Percentiles rank a stretch among this genome's conserved stretches.
Evolutionary conservation across 1,140 invertebrate species (phyloP).

Genomic region (Rhyzopertha dominica): DNA sequence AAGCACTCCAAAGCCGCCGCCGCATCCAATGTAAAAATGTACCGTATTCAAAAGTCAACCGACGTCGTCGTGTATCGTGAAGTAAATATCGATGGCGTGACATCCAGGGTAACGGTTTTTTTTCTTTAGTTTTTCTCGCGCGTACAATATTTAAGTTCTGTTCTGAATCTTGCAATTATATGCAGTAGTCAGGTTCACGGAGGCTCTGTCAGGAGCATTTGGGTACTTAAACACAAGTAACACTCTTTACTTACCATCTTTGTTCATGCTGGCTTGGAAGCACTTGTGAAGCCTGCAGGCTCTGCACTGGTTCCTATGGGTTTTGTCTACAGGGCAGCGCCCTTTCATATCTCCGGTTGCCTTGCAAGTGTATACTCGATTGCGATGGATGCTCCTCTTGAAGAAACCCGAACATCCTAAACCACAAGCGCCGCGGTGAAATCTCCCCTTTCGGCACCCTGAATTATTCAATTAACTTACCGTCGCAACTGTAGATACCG

Average conservation of each 20-base stretch:
- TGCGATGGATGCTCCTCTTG: conserved; percentile 93
- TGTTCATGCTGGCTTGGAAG: conserved; percentile 97
- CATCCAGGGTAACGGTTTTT: too few species aligned
- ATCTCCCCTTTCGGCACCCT: too few species aligned
- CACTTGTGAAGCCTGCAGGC: conserved; percentile 95
- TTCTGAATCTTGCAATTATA: background rate
- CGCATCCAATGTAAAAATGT: too few species aligned
- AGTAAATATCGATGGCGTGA: too few species aligned
- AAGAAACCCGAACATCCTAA: conserved; percentile 95
- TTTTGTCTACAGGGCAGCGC: conserved; percentile 93
- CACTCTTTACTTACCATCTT: conserved; percentile 80
- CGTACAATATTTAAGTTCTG: background rate
- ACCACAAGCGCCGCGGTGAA: too few species aligned
- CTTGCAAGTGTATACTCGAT: conserved; percentile 94
- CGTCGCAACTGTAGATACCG: conserved; percentile 95
- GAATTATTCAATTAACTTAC: conserved; percentile 68
- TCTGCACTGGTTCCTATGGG: conserved; percentile 94
- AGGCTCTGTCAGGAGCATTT: too few species aligned
- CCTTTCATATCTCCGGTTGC: conserved; percentile 89
- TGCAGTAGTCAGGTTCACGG: too few species aligned
- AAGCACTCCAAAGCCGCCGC: too few species aligned
- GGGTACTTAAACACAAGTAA: too few species aligned
- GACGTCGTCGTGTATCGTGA: too few species aligned
- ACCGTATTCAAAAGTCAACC: too few species aligned
- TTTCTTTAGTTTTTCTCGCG: background rate